Evolutionary conservation across 2,888 invertebrate species (phyloP).

Genomic region (Lasius fuliginosus): DNA sequence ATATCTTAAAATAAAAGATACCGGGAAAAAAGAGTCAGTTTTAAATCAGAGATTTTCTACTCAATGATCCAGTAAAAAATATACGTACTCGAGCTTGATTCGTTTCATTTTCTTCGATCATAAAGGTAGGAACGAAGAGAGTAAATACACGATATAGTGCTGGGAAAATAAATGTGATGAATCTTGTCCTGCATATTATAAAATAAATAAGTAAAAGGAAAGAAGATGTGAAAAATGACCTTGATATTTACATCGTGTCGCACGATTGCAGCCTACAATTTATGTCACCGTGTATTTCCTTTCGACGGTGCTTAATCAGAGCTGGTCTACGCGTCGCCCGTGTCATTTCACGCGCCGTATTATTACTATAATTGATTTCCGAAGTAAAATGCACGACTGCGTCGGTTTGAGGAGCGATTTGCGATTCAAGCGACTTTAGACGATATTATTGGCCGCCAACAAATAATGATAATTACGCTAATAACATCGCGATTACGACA

Average conservation of each 20-base stretch:
- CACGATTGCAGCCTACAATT: conserved; percentile 26
- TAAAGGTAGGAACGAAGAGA: neutral
- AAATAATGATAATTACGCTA: conserved; percentile 61
- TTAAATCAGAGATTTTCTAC: neutral
- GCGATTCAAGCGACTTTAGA: conserved; percentile 58
- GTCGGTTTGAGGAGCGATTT: conserved; percentile 60
- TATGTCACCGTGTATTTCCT: conserved; percentile 34
- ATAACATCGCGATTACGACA: conserved; percentile 61
- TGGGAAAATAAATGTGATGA: neutral
- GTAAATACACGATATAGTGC: neutral
- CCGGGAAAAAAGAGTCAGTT: neutral
- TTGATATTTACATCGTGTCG: conserved; percentile 42
- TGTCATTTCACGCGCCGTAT: conserved; percentile 70
- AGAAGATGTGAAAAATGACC: conserved; percentile 32
- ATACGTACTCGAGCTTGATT: neutral
- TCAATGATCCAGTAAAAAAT: neutral
- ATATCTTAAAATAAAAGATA: neutral
- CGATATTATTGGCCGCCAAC: conserved; percentile 57
- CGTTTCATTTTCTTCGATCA: conserved; percentile 5
- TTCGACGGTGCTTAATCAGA: conserved; percentile 64
- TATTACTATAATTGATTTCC: conserved; percentile 75
- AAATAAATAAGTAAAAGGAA: conserved; percentile 15
- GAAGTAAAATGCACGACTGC: conserved; percentile 49
- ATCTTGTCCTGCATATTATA: conserved; percentile 7
- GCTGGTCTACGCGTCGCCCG: conserved; percentile 50